Base-by-base conservation (phyloP, 1,140 invertebrate species). In the Drosophila tristis region DNA sequence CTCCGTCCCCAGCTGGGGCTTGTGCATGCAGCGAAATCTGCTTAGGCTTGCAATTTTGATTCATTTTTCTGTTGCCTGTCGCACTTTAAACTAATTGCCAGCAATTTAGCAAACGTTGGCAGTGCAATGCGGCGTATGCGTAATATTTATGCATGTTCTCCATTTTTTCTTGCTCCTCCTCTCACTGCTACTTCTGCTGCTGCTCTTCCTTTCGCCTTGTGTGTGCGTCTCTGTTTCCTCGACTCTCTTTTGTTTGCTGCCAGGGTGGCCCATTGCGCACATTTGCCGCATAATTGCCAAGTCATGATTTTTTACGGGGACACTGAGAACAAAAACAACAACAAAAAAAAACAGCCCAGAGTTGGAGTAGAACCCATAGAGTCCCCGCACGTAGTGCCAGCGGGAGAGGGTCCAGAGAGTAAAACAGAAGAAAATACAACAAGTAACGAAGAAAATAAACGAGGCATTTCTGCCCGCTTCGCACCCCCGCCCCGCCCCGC, bases 201-300 rank as follows among this genome's bases (percentile, higher is more conserved):
- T 20, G 43, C 35, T 26, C 7, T 16, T 20, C n/a, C 31, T 35
- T 35, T 8, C 31, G 3, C 8, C 56, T 39, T 45, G 47, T 35
- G 50, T 53, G 23, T 53, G 43, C 20, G 48, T 66, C 48, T 55
- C 26, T 44, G 48, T 51, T 13, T 54, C 35, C 26, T 23, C 51
- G 43, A 16, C 25, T 71, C 56, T 77, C 67, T 74, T 81, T 70
- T 66, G 79, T 84, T 79, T 74, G 78, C 29, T 49, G 50, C 51
- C 31, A 39, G 61, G 59, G 49, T 67, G 45, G 75, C 84, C 75
- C 84, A 80, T 64, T 89, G 84, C 84, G 84, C 76, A 84, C 84
- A 89, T 89, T 89, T 89, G 85, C 84, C 80, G 84, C 85, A 89
- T 89, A 89, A 89, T 89, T 89, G 84, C 84, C 85, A 89, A 89